phyloP scores from a whole-genome alignment of 2,888 invertebrate genomes.

The Pachliopta kotzebuea region DNA sequence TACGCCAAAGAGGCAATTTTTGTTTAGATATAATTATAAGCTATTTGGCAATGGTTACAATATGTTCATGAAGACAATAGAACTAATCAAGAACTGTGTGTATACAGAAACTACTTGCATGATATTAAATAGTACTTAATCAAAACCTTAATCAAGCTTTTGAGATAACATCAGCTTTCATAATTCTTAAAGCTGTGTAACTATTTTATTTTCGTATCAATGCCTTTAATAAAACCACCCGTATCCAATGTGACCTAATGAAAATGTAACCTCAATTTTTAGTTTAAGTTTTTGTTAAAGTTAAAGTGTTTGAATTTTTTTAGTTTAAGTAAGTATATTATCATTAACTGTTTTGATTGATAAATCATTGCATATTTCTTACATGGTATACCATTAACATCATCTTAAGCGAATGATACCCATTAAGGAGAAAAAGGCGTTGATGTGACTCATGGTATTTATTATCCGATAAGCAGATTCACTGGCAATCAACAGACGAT shows the following conservation, averaged over 20 bases:
- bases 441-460: neutral
- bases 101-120: conserved; percentile 12
- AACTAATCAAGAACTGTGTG: conserved; percentile 17
- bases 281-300: too few species aligned
- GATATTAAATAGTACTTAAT: conserved; percentile 9
- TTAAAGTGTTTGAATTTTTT: too few species aligned
- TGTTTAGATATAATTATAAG: too few species aligned
- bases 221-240: neutral
- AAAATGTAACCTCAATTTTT: neutral
- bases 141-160: conserved; percentile 13
- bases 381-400: too few species aligned
- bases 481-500: conserved; percentile 1
- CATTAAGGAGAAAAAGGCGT: conserved; percentile 2
- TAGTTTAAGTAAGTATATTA: too few species aligned
- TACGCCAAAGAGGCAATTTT: too few species aligned
- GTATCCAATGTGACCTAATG: too few species aligned
- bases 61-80: conserved; percentile 4
- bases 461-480: neutral
- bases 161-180: conserved; percentile 8
- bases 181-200: neutral
- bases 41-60: neutral
- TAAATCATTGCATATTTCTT: too few species aligned
- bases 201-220: neutral
- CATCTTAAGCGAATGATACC: neutral
- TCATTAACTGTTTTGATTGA: too few species aligned